Base-by-base conservation (phyloP, 1,140 invertebrate genomes). In the Lineus longissimus region DNA sequence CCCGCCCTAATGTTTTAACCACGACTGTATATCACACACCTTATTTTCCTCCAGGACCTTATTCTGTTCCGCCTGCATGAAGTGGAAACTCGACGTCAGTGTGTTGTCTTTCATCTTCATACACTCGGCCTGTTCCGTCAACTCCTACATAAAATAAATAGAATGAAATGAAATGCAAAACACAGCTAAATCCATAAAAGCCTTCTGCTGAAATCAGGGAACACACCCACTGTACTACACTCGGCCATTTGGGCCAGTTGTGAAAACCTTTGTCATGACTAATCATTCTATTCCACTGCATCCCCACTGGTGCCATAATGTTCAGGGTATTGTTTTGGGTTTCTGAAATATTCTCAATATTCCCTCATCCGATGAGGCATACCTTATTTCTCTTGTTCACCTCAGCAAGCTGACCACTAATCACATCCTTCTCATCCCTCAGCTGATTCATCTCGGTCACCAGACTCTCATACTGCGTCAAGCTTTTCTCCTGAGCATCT, bases 71-170 rank as follows among this genome's bases (percentile, higher is more conserved):
- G 71, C 55, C 41, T 80, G 76, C 58, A 80, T 65, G 54, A 67
- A 75, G 29, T 76, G 76, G 11, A 79, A 65, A 17, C 76, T 73
- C 4, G 70, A 70, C 4, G 66, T 74, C 51, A 78, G 60, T 1
- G 76, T 77, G 54, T 76, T 71, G 65, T 79, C 72, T 45, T 81
- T 78, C 72, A 78, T 77, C 57, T 76, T 73, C 70, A 78, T 65
- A 69, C 77, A 79, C 33, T 81, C 78, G 22, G 74, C 30, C 64
- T 80, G 70, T 40, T 79, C 77, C 13, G 55, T 36, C 11, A 78
- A 61, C 15, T 69, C 71, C 77, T 79, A 40, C 41, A 61, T 33
- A 19, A 66, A 36, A 66, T 27, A 27, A 47, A 60, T 19, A n/a
- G n/a, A 2, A 2, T 0, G 11, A 19, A 31, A 17, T 19, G 29